Base-by-base conservation (phyloP, 2,113 vertebrate genomes). In the Mustelus asterias region DNA sequence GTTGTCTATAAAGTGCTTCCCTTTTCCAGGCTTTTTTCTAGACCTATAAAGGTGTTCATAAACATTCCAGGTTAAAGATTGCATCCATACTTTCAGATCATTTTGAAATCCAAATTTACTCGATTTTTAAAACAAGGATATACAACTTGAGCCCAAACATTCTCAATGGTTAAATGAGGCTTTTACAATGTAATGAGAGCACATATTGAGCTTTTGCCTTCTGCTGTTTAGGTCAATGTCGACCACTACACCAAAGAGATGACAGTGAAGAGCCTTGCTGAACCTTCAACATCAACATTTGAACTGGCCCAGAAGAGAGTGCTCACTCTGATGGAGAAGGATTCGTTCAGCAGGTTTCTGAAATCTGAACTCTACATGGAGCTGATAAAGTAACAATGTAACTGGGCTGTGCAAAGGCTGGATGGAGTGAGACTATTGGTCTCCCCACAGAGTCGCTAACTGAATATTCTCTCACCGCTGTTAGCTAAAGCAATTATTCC, bases 311-410 rank as follows among this genome's bases (percentile, higher is more conserved):
- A 99, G 98, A 99, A 99, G 96, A 98, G 98, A 95, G 98, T 99
- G 97, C 98, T 97, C 70, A 98, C 98, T 96, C 97, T 99, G 97
- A 99, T 99, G 99, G 99, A 99, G 97, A 99, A 99, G 96, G 99
- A 99, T 97, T 99, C 99, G 22, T 98, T 99, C 33, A 98, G 98
- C 20, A 98, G 99, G 96, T 99, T 99, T 96, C 97, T 99, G 96
- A 98, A 98, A 76, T 99, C 99, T 0, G 98, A 98, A 94, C 97
- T 98, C 96, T 99, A 98, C 97, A 98, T 98, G 96, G 98, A 98
- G 96, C 97, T 99, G 88, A 96, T 98, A 96, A 98, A 98, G 97
- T 98, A 98, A 97, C 97, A 95, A 70, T 20, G 83, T 0, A n/a
- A 96, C 95, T 69, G 86, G 96, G 96, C 97, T 97, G 90, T 97